Base-by-base conservation (phyloP, 2,797 vertebrate genomes). In the Limnodromus scolopaceus region DNA sequence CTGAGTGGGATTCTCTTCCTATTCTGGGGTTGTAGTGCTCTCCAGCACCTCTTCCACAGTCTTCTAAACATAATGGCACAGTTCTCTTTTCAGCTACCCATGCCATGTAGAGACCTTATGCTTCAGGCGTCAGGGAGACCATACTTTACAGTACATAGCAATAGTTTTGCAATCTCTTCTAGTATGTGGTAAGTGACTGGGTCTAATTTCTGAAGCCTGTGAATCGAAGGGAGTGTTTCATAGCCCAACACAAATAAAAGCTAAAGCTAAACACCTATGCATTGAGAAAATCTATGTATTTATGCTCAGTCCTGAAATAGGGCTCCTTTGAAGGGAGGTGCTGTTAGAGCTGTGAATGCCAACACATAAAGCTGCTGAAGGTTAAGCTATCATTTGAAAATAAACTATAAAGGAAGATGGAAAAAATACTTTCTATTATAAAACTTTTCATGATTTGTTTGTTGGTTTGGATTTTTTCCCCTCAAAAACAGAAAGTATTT, bases 131-230 rank as follows among this genome's bases (percentile, higher is more conserved):
- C 38, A 28, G 61, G n/a, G 5, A 82, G 8, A 63, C 2, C 16
- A 38, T 45, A 39, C 9, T 23, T 78, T 72, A 53, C 16, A 38
- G 12, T 19, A 38, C 5, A 36, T 13, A 61, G 4, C 18, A 55
- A 25, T 36, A 84, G 34, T 25, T 65, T 38, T 64, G 10, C 53
- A 61, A 54, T 43, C 24, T 66, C 30, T 89, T 84, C 53, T 71
- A 55, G 32, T 4, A 28, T 0, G 2, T 10, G 4, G 10, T 9
- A 39, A 27, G 16, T 51, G 10, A 51, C 22, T 65, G 2, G 16
- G 6, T 66, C 27, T 81, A 23, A 57, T 57, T 76, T 88, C 53
- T 36, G 14, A 81, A 66, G 7, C 30, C 25, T 41, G 9, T 51
- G 28, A 75, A 49, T 48, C 4, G 0, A 27, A 57, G 19, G 7